Conservation (phyloP, 2,888 invertebrate species). For the Mystacides longicornis region DNA sequence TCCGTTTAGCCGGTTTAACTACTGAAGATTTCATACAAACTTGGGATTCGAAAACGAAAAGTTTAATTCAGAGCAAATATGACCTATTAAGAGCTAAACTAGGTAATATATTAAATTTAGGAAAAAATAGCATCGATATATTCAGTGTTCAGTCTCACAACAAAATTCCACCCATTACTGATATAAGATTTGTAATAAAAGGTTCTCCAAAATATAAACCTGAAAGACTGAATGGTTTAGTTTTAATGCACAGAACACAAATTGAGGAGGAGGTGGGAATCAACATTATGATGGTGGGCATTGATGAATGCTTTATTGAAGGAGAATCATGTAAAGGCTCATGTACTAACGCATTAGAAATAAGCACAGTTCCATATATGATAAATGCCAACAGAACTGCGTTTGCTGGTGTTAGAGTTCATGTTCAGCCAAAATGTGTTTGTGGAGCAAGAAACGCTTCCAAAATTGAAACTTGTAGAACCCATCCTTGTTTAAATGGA, state of each 20-base stretch:
- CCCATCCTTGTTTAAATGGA: slow-evolving; percentile 68
- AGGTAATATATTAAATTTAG: slow-evolving; percentile 56
- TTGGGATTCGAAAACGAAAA: slow-evolving; percentile 63
- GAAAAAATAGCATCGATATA: slow-evolving; percentile 65
- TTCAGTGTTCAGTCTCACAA: slow-evolving; percentile 69
- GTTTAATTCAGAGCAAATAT: slow-evolving; percentile 58
- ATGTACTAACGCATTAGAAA: slow-evolving; percentile 66
- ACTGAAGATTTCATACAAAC: slow-evolving; percentile 73
- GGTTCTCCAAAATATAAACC: slow-evolving; percentile 67
- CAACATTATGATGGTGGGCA: slow-evolving; percentile 74
- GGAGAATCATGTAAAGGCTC: slow-evolving; percentile 69
- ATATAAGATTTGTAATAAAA: slow-evolving; percentile 69
- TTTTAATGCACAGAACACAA: slow-evolving; percentile 64
- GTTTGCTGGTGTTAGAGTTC: slow-evolving; percentile 72
- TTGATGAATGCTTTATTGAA: slow-evolving; percentile 70
- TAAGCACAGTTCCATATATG: slow-evolving; percentile 61
- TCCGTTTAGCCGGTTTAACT: slow-evolving; percentile 65
- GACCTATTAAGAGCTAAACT: slow-evolving; percentile 64
- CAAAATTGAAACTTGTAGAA: slow-evolving; percentile 60
- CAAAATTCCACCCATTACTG: slow-evolving; percentile 61
- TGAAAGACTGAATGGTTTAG: slow-evolving; percentile 67
- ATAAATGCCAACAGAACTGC: slow-evolving; percentile 81
- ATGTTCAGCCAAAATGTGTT: slow-evolving; percentile 63
- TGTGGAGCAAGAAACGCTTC: slow-evolving; percentile 68
- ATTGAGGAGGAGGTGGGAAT: slow-evolving; percentile 67